Percentiles rank a stretch among this genome's conserved stretches.
These are phyloP conservation scores for Sitta carolinensis DNA, from an alignment of 2,797 vertebrate species.

Conservation along the genomic window DNA sequence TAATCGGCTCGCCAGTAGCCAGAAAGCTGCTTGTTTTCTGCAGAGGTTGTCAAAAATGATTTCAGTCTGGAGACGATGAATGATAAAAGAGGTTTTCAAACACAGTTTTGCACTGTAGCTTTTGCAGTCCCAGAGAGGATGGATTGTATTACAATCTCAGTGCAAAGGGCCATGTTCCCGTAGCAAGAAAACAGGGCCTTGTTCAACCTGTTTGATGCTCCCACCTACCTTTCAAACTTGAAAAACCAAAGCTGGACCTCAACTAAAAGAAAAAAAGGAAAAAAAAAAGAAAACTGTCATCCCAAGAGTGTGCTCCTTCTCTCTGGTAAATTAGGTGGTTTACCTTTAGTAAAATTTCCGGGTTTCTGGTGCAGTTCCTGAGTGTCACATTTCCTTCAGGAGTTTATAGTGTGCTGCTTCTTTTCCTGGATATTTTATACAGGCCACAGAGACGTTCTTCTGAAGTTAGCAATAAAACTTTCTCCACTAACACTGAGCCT, in stretches of 20 bases:
- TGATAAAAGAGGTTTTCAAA: slow-evolving; percentile 88
- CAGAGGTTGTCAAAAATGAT: slow-evolving; percentile 88
- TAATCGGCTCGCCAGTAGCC: slow-evolving; percentile 88
- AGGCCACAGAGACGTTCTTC: neutral
- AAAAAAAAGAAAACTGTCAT: neutral
- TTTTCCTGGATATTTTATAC: neutral
- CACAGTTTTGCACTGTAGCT: slow-evolving; percentile 81
- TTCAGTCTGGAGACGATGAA: slow-evolving; percentile 85
- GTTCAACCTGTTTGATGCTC: slow-evolving; percentile 77
- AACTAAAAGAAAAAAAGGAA: neutral
- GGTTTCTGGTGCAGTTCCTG: neutral
- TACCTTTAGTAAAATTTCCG: neutral
- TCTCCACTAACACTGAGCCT: neutral
- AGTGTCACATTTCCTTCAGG: neutral
- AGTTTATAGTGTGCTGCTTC: neutral
- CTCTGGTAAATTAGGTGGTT: neutral
- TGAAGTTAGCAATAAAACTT: slow-evolving; percentile 3
- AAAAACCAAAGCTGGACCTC: slow-evolving; percentile 38
- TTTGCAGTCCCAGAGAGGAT: slow-evolving; percentile 78
- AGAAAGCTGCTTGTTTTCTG: slow-evolving; percentile 86
- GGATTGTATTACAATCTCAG: slow-evolving; percentile 81
- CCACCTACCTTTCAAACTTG: slow-evolving; percentile 61
- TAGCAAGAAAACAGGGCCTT: slow-evolving; percentile 72
- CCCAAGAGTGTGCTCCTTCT: neutral
- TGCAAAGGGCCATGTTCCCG: slow-evolving; percentile 77